phyloP scores from a whole-genome alignment of 1,140 invertebrate genomes.

The Maniola jurtina region DNA sequence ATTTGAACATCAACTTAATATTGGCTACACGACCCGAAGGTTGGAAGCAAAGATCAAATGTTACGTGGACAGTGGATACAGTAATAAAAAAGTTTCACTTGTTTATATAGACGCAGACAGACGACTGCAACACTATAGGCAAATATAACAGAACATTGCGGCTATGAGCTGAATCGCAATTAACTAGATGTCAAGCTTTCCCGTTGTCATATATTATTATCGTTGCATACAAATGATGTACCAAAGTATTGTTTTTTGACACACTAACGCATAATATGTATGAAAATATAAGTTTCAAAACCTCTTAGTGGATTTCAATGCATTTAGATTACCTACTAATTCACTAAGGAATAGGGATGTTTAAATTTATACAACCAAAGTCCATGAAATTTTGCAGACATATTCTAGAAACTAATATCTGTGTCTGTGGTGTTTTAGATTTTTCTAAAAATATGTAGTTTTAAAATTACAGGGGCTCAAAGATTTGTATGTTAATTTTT shows the following conservation, averaged over 20 bases:
- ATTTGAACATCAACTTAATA: conserved; percentile 4
- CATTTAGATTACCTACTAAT: too few species aligned
- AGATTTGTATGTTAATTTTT: too few species aligned
- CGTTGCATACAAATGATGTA: conserved; percentile 14
- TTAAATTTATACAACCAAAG: too few species aligned
- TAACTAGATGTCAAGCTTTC: conserved; percentile 7
- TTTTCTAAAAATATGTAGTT: too few species aligned
- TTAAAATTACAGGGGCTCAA: too few species aligned
- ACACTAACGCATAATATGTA: too few species aligned
- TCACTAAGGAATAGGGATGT: too few species aligned
- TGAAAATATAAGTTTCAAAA: too few species aligned
- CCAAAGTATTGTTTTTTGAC: background rate
- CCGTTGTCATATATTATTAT: conserved; percentile 4
- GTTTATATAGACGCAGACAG: conserved; percentile 18
- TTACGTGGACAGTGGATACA: conserved; percentile 18
- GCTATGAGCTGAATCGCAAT: conserved; percentile 17
- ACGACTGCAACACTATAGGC: background rate
- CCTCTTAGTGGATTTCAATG: too few species aligned
- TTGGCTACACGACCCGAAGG: background rate
- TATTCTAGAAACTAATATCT: too few species aligned
- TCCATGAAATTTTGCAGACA: too few species aligned
- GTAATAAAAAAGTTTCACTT: conserved; percentile 28
- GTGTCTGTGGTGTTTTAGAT: too few species aligned
- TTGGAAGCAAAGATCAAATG: conserved; percentile 11
- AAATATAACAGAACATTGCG: conserved; percentile 13